Conservation (phyloP, 2,888 invertebrate species). For the Tholera decimalis region DNA sequence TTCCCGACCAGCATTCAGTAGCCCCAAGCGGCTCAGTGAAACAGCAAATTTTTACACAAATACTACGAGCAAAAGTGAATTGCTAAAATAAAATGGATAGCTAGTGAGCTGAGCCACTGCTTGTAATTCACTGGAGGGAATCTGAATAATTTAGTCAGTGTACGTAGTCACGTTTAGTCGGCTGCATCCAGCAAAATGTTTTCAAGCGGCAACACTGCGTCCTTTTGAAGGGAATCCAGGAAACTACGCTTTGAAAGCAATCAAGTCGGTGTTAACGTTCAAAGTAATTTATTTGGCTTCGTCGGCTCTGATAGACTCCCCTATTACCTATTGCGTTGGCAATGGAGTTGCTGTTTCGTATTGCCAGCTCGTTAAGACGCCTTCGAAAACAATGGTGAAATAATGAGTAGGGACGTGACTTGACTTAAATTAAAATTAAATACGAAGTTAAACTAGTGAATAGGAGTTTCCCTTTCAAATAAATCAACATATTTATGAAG, state of each 20-base stretch:
- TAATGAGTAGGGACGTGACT: conserved; percentile 56
- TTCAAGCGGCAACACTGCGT: conserved; percentile 73
- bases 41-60: conserved; percentile 43
- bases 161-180: conserved; percentile 78
- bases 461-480: conserved; percentile 44
- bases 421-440: conserved; percentile 54
- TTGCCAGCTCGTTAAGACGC: conserved; percentile 37
- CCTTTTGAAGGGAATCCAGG: conserved; percentile 77
- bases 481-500: conserved; percentile 54
- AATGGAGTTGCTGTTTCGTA: conserved; percentile 51
- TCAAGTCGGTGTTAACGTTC: conserved; percentile 83
- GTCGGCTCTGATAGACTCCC: conserved; percentile 65
- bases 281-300: conserved; percentile 85
- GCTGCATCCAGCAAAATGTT: conserved; percentile 75
- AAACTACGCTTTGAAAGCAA: conserved; percentile 76
- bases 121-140: conserved; percentile 73
- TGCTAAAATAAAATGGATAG: conserved; percentile 65
- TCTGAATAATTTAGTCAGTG: conserved; percentile 76
- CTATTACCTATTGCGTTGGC: conserved; percentile 64
- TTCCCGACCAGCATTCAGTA: conserved; percentile 8
- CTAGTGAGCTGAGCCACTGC: conserved; percentile 53
- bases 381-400: conserved; percentile 52
- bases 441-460: conserved; percentile 45
- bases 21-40: conserved; percentile 12
- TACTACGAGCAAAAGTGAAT: conserved; percentile 56